These are phyloP conservation scores for Furcifer pardalis DNA, from an alignment of 2,797 vertebrate genomes.

Conservation along the genomic window DNA sequence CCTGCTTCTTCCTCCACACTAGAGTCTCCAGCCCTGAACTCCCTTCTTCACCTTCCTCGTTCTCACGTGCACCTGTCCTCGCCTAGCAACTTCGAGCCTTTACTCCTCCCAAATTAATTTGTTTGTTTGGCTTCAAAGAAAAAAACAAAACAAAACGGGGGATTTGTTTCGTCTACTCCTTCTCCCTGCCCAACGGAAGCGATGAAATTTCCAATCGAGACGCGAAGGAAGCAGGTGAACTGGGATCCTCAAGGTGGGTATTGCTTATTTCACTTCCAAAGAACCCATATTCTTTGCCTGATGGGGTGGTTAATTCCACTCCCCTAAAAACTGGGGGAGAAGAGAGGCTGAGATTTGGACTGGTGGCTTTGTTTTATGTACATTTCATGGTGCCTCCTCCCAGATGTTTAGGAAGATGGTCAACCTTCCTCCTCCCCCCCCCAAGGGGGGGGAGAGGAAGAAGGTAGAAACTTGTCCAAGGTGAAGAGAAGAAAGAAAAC, in stretches of 20 bases:
- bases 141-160: conserved; percentile 66
- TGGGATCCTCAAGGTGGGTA: conserved; percentile 97
- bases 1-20: neutral
- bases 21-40: conserved; percentile 33
- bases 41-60: conserved; percentile 43
- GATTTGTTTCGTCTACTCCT: conserved; percentile 72
- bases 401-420: conserved; percentile 48
- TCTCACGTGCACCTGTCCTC: conserved; percentile 68
- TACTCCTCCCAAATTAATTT: conserved; percentile 67
- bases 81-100: conserved; percentile 65
- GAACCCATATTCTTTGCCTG: no score
- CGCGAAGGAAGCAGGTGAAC: conserved; percentile 96
- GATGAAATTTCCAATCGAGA: conserved; percentile 99
- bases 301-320: no score
- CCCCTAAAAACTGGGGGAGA: conserved; percentile 36
- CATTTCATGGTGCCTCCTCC: conserved; percentile 31
- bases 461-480: conserved; percentile 61
- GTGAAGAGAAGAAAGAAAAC: conserved; percentile 40
- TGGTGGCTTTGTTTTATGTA: conserved; percentile 42
- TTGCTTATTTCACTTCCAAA: conserved; percentile 28
- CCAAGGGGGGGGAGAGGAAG: conserved; percentile 41
- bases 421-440: no score
- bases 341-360: conserved; percentile 56
- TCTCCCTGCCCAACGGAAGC: conserved; percentile 79
- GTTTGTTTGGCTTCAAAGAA: conserved; percentile 72